Base-by-base conservation (phyloP, 2,113 vertebrate genomes). In the Sander lucioperca region DNA sequence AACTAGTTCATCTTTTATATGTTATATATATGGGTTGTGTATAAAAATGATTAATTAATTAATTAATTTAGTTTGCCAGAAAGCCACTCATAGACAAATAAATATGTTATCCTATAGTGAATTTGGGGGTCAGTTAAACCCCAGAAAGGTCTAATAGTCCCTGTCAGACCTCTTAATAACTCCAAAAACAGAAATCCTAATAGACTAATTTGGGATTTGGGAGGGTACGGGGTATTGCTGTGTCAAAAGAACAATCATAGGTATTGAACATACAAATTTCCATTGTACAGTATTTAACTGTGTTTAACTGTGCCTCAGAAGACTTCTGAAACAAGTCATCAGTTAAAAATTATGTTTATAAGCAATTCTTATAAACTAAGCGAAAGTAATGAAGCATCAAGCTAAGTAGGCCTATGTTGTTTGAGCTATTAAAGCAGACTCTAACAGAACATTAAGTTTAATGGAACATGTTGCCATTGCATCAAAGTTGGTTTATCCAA, bases 401-500 rank as follows among this genome's bases (percentile, higher is more conserved):
- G 39, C 39, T 43, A 43, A 33, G 9, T 11, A 43, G 10, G 39
- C 39, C 39, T 11, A 15, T 61, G 59, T 48, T 47, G 6, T 65
- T 47, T 54, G 39, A 11, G 30, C 2, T 51, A 19, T 33, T 25
- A 47, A 64, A 65, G 56, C 10, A 5, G 12, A 58, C 56, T 30
- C 3, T 9, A 59, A 30, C 14, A 30, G 6, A 25, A 58, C 68
- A 63, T 64, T 21, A 23, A 11, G 7, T 39, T 71, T 21, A 59
- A 45, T 12, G 39, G 4, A 57, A 54, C 45, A 43, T 45, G 23
- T 18, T 47, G 33, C 23, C 45, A 65, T 19, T 62, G 19, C 2
- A 27, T 39, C 58, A 65, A 48, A 61, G 43, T 73, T 77, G 36
- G 66, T 76, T 15, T n/a, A 19, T 61, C 47, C 19, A 36, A 25